Percentiles rank a stretch among this genome's conserved stretches.
These are phyloP conservation scores for Saxicola maurus DNA, from an alignment of 2,797 vertebrate species.

Conservation along the genomic window DNA sequence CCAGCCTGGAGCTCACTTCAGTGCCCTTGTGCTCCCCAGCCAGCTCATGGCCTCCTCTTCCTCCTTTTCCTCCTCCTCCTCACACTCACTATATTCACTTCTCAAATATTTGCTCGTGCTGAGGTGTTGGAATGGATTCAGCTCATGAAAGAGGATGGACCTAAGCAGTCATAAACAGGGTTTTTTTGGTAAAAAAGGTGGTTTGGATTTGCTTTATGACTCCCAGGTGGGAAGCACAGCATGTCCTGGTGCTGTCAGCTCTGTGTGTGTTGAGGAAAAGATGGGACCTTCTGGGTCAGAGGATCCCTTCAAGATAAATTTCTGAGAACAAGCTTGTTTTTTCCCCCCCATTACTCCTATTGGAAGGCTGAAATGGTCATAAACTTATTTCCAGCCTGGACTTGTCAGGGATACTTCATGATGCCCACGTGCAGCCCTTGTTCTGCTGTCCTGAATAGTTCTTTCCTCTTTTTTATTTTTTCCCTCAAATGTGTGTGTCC, in stretches of 20 bases:
- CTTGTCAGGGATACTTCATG: slow-evolving; percentile 40
- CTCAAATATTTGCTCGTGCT: not conserved
- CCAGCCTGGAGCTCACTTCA: not conserved
- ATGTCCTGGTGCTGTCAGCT: not conserved
- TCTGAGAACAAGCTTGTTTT: slow-evolving; percentile 42
- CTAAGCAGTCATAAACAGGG: not conserved
- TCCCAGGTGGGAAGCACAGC: not conserved
- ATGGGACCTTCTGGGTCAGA: slow-evolving; percentile 19
- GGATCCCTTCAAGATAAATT: slow-evolving; percentile 33
- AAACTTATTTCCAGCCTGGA: slow-evolving; percentile 27
- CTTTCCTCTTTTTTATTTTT: not conserved
- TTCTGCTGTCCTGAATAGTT: slow-evolving; percentile 1
- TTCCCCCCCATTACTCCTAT: slow-evolving; percentile 53
- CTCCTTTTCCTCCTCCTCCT: not conserved
- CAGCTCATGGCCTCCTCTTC: not conserved
- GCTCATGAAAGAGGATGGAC: not conserved
- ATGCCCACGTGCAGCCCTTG: slow-evolving; percentile 15
- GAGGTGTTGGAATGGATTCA: not conserved
- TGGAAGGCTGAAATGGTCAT: slow-evolving; percentile 43
- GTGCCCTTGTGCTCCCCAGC: not conserved
- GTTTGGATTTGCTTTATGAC: not conserved
- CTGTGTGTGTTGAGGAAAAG: not conserved
- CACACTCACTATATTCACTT: fast-evolving
- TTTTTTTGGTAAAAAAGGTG: not conserved
- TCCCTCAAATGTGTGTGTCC: not conserved